Base-by-base conservation (phyloP, 1,140 invertebrate genomes). In the Philotrypesis tridentata region DNA sequence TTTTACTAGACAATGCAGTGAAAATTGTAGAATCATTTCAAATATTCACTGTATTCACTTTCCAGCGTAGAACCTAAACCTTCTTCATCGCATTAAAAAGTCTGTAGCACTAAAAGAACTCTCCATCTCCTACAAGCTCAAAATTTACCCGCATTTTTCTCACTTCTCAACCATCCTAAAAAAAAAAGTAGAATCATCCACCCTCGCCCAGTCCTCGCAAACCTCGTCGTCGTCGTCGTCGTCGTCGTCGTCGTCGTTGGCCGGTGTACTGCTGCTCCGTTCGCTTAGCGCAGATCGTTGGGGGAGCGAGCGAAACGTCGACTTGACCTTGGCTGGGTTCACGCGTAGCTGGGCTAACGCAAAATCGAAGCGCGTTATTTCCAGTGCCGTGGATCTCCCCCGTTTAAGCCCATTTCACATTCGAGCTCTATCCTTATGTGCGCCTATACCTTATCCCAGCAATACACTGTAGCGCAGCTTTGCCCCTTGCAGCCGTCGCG, bases 331-430 rank as follows among this genome's bases (percentile, higher is more conserved):
- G 91, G 90, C 90, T 91, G 89, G 90, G 89, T 92, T 92, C 90
- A 92, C 91, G 90, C 90, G 90, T 92, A 91, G 90, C 89, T 92
- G 91, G 88, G 87, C 91, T 91, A 92, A 92, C 89, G 90, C 87
- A 92, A 92, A 92, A 92, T 92, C 91, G 91, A 92, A 92, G 90
- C 90, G 89, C 88, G 91, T 92, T 92, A 92, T 90, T 92, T 92
- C 91, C 91, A 91, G 63, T 89, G 84, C 87, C 88, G 84, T 91
- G 90, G 88, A 90, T 92, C 90, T 88, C 89, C 90, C 61, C 82
- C 82, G 76, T 79, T 83, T 89, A 92, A 92, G 90, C 90, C 87
- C 85, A 85, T 87, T 90, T 91, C 89, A 89, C 89, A 90, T 71
- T 76, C 74, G 72, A 37, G 68, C 25, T 65, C 61, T 65, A 23